These are phyloP conservation scores for Rachycentron canadum DNA, from an alignment of 2,797 vertebrate genomes.

Conservation along the genomic window DNA sequence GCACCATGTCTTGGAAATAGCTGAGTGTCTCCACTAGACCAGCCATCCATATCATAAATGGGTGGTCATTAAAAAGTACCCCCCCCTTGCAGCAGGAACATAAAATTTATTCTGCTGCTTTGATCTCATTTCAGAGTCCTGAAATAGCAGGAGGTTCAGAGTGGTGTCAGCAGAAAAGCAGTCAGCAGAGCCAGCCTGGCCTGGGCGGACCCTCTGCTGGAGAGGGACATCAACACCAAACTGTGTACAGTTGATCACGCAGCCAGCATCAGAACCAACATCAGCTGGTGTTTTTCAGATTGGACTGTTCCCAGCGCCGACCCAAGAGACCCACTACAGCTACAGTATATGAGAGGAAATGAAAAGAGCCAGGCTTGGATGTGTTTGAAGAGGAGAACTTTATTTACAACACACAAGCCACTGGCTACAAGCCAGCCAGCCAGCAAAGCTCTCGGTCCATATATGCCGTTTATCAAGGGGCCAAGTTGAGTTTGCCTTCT, in stretches of 20 bases:
- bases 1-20: constrained; percentile 41
- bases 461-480: constrained; percentile 82
- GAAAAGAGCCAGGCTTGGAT: constrained; percentile 74
- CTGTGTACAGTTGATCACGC: constrained; percentile 71
- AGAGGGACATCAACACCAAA: constrained; percentile 72
- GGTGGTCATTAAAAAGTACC: constrained; percentile 60
- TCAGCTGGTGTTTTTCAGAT: constrained; percentile 65
- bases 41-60: constrained; percentile 59
- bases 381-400: constrained; percentile 87
- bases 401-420: constrained; percentile 90
- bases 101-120: constrained; percentile 71
- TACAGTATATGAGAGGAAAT: constrained; percentile 68
- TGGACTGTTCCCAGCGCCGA: constrained; percentile 60
- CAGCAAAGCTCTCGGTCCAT: constrained; percentile 79
- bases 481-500: constrained; percentile 58
- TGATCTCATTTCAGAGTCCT: constrained; percentile 76
- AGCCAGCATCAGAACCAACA: constrained; percentile 57
- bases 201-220: constrained; percentile 36
- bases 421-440: constrained; percentile 80
- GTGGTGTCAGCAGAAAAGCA: constrained; percentile 73
- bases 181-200: constrained; percentile 34
- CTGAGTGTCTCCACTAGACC: constrained; percentile 47
- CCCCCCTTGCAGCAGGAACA: constrained; percentile 52
- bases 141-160: constrained; percentile 68
- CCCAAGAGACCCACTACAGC: constrained; percentile 69